Evolutionary conservation across 2,888 invertebrate species (phyloP).

Genomic region (Hydrotaea diabolus): DNA sequence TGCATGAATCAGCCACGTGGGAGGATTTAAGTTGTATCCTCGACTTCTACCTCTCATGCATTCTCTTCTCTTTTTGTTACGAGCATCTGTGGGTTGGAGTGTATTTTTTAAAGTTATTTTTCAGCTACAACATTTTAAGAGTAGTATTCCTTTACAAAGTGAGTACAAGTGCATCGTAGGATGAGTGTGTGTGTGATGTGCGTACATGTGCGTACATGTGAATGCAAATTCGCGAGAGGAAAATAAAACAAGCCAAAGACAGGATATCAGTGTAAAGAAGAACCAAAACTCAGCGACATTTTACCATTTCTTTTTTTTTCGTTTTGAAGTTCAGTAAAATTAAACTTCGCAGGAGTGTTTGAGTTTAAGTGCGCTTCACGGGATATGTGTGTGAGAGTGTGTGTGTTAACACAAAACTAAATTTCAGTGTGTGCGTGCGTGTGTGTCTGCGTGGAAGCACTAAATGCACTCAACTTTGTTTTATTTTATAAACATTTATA

Average conservation of each 20-base stretch:
- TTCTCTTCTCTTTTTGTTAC: no score
- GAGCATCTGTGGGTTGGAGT: no score
- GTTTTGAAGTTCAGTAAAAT: background rate
- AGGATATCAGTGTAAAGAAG: slow-evolving; percentile 21
- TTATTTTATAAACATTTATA: slow-evolving; percentile 37
- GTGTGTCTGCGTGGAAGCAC: slow-evolving; percentile 7
- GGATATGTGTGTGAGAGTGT: background rate
- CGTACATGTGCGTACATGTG: background rate
- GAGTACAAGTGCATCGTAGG: background rate
- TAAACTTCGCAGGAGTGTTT: slow-evolving; percentile 17
- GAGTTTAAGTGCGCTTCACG: background rate
- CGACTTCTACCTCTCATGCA: background rate
- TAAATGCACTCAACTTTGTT: slow-evolving; percentile 32
- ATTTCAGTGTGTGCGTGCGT: background rate
- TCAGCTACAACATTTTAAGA: slow-evolving; percentile 9
- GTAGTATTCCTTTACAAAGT: slow-evolving; percentile 37
- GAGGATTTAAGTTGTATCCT: background rate
- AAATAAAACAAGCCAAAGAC: background rate
- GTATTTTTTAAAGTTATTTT: background rate
- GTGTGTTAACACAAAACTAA: background rate
- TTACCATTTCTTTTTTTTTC: no score
- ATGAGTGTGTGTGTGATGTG: background rate
- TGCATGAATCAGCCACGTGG: background rate
- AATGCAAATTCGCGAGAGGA: background rate
- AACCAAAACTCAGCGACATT: slow-evolving; percentile 6